A percentile compares a stretch with the other conserved stretches of the same genome.
Conservation (phyloP, 2,113 vertebrate species). For the Eidolon helvum region DNA sequence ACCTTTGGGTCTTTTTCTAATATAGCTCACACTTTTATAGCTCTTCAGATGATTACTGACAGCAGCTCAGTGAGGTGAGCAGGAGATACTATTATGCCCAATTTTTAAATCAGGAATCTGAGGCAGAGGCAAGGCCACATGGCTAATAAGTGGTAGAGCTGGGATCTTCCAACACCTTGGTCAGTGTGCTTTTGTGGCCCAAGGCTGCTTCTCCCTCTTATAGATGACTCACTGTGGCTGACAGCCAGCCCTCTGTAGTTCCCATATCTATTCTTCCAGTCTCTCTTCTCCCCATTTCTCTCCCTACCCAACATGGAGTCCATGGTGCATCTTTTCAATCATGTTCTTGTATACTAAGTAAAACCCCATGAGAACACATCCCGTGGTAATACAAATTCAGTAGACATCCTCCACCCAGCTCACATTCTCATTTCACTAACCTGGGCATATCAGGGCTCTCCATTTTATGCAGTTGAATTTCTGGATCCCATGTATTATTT, state of each 20-base stretch:
- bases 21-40: not conserved
- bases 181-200: not conserved
- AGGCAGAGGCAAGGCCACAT: not conserved
- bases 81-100: not conserved
- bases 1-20: conserved; percentile 13
- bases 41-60: not conserved
- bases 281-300: not conserved
- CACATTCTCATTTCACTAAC: not conserved
- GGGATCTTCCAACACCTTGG: not conserved
- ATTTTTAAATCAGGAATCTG: not conserved
- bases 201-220: not conserved
- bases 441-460: not conserved
- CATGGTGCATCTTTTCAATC: not conserved
- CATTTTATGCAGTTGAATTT: not conserved
- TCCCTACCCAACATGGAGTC: not conserved
- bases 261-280: not conserved
- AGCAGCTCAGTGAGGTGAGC: not conserved
- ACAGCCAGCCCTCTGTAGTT: not conserved
- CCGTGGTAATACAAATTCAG: not conserved
- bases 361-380: not conserved
- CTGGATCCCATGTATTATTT: not conserved
- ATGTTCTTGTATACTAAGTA: not conserved
- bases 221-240: not conserved
- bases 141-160: not conserved
- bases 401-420: not conserved